Base-by-base conservation (phyloP, 2,888 invertebrate genomes). In the Aspidapion aeneum region DNA sequence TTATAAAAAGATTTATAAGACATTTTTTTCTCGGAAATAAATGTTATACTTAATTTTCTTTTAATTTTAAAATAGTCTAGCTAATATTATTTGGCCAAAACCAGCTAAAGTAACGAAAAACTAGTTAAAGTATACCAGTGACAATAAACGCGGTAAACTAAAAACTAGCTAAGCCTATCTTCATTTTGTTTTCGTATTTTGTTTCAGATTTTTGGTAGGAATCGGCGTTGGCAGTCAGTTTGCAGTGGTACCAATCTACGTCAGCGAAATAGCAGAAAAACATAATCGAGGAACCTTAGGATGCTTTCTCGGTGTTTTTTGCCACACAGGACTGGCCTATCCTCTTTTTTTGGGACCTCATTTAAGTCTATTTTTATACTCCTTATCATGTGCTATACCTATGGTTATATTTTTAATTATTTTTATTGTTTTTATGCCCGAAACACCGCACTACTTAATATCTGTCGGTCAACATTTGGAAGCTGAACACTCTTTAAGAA, bases 221-320 rank as follows among this genome's bases (percentile, higher is more conserved):
- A 72, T 89, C 0, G 86, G 85, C 0, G 83, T 87, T 0, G 89
- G 90, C 0, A 85, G 88, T 74, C 81, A 87, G 17, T 90, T 88
- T 79, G 87, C 89, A 0, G 85, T 88, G 1, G 86, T 87, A 0
- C 93, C 94, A 0, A 90, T 93, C 85, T 95, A 94, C 79, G 86
- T 93, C 65, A 90, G 91, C 54, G 94, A 95, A 79, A 90, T 93
- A 35, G 86, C 93, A 7, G 89, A 91, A 82, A 87, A 88, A 60
- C 88, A 89, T 35, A 85, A 88, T 12, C 82, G 95, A 64, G 94
- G 94, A 0, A 87, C 90, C 0, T 81, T 94, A n/a, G 70, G 69
- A 35, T 64, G 93, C 0, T 86, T 66, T 1, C 61, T 70, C 61
- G 67, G 69, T 1, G 64, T 70, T 3, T 56, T 67, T 1, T 60